Conservation (phyloP, 2,888 invertebrate genomes). For the Pyrrhia umbra region DNA sequence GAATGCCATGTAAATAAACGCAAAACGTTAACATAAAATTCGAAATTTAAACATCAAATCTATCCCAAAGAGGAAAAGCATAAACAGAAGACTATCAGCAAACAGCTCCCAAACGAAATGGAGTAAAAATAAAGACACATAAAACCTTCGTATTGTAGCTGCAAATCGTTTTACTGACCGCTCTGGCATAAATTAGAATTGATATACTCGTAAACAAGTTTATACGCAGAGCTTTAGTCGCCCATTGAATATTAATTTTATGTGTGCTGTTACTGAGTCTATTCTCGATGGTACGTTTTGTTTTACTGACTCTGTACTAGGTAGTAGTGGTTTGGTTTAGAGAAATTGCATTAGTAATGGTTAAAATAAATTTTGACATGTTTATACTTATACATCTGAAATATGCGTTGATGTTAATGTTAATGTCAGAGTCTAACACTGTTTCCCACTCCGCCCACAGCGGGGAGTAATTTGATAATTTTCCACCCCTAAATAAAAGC, state of each 20-base stretch:
- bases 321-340: too few species aligned
- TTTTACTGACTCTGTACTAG: not conserved
- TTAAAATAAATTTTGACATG: too few species aligned
- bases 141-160: constrained; percentile 32
- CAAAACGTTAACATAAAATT: not conserved
- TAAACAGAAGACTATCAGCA: constrained; percentile 28
- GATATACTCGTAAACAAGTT: constrained; percentile 59
- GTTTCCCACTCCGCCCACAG: too few species aligned
- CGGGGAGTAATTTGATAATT: too few species aligned
- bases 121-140: constrained; percentile 41
- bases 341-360: too few species aligned
- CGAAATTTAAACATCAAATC: not conserved
- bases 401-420: too few species aligned
- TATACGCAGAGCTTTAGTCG: constrained; percentile 49
- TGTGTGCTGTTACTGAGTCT: constrained; percentile 42
- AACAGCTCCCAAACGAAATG: constrained; percentile 34
- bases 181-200: constrained; percentile 59
- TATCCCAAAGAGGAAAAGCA: constrained; percentile 10
- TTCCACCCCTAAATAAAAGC: too few species aligned
- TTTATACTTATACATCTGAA: too few species aligned
- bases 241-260: constrained; percentile 63
- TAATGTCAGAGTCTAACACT: too few species aligned
- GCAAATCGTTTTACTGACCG: constrained; percentile 53
- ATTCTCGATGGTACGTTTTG: constrained; percentile 26
- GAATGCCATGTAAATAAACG: too few species aligned